Evolutionary conservation across 2,797 vertebrate species (phyloP), one percentile per base, ranked within the genome.

Genomic region (Percopsis omiscomaycus): DNA sequence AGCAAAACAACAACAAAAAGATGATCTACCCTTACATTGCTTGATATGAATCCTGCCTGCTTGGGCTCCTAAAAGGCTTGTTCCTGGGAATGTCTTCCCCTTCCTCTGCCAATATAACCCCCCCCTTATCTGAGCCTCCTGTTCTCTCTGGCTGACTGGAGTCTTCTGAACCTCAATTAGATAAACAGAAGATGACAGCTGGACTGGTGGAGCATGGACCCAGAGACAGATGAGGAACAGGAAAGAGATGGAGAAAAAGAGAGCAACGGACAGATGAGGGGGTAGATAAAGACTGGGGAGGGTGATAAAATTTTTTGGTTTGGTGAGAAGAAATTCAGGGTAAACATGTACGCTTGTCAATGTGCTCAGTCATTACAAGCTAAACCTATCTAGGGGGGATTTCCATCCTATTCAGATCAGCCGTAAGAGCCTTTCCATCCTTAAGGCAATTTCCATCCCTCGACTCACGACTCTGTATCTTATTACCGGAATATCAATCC

Each of bases 111-210:
- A 42, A 42, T 42, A 42, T 14, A 27, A 5, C 0, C 59, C 44
- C 66, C 15, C 15, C 9, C 48, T 29, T 9, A n/a, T 66, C 60
- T 51, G 28, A 14, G 44, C 60, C 63, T 65, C 76, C 63, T 60
- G 54, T 52, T 61, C 49, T 71, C 68, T 62, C 62, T 44, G 65
- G 30, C 4, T n/a, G 66, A 75, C 62, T 76, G 64, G 75, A 68
- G 70, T 79, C 77, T 67, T 78, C 67, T 86, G 81, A 89, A 88
- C 79, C 78, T 83, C 82, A 90, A 88, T 88, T 86, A 89, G 30
- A 82, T 81, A 82, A 89, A 90, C 75, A 64, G 76, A 84, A 82
- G 81, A 71, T 80, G 82, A 86, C 83, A 86, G 84, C 68, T 66
- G 70, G 73, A 60, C 82, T 69, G 69, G 80, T 82, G 69, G 77